Conservation (phyloP, 1,140 invertebrate genomes). For the Achatina immaculata region DNA sequence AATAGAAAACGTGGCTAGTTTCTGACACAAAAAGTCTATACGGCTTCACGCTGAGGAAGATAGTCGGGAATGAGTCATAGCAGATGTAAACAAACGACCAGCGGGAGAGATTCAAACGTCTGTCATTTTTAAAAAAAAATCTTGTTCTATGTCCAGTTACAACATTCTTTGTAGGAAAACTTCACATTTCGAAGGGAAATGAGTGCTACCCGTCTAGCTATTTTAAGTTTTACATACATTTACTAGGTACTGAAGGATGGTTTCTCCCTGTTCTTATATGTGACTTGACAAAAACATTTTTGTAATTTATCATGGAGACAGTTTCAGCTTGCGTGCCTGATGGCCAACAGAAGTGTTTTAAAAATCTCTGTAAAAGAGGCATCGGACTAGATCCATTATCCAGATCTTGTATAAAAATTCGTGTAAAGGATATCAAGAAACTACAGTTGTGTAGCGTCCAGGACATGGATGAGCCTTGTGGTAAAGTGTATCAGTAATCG, state of each 20-base stretch:
- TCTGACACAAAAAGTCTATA: neutral
- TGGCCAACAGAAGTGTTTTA: neutral
- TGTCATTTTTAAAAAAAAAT: no score
- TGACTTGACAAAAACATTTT: no score
- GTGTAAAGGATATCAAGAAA: neutral
- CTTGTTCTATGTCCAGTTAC: no score
- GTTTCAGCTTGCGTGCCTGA: no score
- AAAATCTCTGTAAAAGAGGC: neutral
- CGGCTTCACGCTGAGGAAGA: neutral
- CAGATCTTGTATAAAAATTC: slow-evolving; percentile 9
- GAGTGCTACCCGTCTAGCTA: no score
- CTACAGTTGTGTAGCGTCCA: neutral
- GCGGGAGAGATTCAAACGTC: neutral
- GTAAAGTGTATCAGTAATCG: no score
- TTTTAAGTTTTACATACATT: no score
- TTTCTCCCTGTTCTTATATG: no score
- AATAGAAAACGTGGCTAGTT: neutral
- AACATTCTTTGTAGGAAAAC: no score
- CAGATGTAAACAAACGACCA: neutral
- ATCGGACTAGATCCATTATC: neutral
- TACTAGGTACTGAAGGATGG: no score
- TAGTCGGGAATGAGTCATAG: neutral
- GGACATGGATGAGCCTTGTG: neutral
- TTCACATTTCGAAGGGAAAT: no score
- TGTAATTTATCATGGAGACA: no score